Evolutionary conservation across 2,888 invertebrate species (phyloP).

Genomic region (Nesidiocoris tenuis): DNA sequence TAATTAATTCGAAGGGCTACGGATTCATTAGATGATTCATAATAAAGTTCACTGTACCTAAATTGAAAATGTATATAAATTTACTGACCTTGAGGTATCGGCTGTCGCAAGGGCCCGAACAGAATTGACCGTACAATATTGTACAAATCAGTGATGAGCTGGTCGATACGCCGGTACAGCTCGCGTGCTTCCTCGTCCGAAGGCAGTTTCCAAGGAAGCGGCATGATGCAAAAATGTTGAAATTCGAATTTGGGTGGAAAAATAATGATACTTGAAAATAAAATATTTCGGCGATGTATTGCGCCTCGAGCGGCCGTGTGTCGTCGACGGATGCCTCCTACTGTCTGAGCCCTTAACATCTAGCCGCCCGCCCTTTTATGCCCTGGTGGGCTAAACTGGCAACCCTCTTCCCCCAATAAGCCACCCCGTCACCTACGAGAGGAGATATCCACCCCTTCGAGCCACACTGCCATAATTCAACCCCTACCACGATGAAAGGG

Average conservation of each 20-base stretch:
- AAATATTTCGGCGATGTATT: neutral
- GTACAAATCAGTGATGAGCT: constrained; percentile 47
- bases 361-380: neutral
- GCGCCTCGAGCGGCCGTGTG: neutral
- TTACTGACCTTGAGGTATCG: constrained; percentile 33
- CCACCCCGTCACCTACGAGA: neutral
- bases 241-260: too few relatives aligned
- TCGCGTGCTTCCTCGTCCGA: constrained; percentile 46
- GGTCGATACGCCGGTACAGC: constrained; percentile 45
- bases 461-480: neutral
- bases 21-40: too few relatives aligned
- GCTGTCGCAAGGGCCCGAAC: constrained; percentile 36
- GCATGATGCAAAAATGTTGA: too few relatives aligned
- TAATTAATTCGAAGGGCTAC: too few relatives aligned
- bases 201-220: constrained; percentile 45
- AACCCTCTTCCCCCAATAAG: neutral
- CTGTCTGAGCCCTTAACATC: neutral
- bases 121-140: constrained; percentile 45
- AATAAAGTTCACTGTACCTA: too few relatives aligned
- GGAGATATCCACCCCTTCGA: neutral
- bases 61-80: neutral
- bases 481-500: neutral
- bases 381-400: neutral
- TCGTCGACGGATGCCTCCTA: neutral
- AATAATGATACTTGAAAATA: too few relatives aligned